phyloP scores from a whole-genome alignment of 2,888 invertebrate species.

The Ichneumoninae sp. region DNA sequence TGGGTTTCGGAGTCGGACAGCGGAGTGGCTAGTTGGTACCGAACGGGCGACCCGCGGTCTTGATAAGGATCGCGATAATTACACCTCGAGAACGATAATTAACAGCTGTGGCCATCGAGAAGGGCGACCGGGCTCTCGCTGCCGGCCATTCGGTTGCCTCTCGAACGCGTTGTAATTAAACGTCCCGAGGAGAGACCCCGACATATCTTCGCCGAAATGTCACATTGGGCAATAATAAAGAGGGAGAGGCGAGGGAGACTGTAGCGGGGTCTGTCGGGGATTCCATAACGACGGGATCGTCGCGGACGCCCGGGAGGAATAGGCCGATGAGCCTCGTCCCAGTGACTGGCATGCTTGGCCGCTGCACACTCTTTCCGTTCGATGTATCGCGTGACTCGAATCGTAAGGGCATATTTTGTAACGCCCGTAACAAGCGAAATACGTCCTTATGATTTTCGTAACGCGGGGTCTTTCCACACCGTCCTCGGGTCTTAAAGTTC shows the following conservation, averaged over 20 bases:
- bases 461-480: not conserved
- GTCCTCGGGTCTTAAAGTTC: not conserved
- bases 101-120: conserved; percentile 69
- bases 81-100: conserved; percentile 80
- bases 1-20: conserved; percentile 48
- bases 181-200: conserved; percentile 49
- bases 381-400: not conserved
- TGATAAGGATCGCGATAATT: conserved; percentile 81
- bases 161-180: conserved; percentile 54
- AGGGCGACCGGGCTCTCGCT: conserved; percentile 43
- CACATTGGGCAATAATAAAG: conserved; percentile 62
- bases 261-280: not conserved
- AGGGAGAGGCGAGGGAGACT: not conserved
- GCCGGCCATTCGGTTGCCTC: conserved; percentile 22
- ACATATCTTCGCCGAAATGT: conserved; percentile 64
- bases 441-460: conserved; percentile 1
- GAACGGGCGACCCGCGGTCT: conserved; percentile 26
- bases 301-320: not conserved
- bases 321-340: not conserved
- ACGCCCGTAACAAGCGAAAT: not conserved
- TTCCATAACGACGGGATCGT: conserved; percentile 23
- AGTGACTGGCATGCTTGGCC: not conserved
- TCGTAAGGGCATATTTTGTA: conserved; percentile 2
- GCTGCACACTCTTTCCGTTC: not conserved
- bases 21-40: conserved; percentile 18